Percentiles rank a stretch among this genome's conserved stretches.
Conservation (phyloP, 2,797 vertebrate genomes). For the Atherinosoma microstoma region DNA sequence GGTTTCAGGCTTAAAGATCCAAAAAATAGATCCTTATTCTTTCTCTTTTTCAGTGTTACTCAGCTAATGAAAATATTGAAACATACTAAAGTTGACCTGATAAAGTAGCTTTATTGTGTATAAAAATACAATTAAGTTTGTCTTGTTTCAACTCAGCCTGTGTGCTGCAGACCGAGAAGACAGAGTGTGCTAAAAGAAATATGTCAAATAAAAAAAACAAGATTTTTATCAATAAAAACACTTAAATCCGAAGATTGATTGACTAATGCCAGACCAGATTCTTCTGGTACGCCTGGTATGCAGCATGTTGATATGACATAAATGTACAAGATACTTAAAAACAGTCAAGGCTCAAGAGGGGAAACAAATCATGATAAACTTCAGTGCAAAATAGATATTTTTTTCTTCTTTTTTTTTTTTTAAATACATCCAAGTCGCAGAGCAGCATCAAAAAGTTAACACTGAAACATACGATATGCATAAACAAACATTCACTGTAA, state of each 20-base stretch:
- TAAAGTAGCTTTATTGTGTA: constrained; percentile 79
- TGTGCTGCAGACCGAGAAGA: constrained; percentile 31
- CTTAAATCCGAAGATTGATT: constrained; percentile 14
- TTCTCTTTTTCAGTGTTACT: too few species aligned
- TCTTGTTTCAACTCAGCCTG: constrained; percentile 26
- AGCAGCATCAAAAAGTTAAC: constrained; percentile 71
- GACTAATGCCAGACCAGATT: constrained; percentile 1
- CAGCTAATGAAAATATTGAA: neutral
- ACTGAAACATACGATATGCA: constrained; percentile 65
- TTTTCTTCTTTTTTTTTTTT: constrained; percentile 25
- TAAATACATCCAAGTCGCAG: constrained; percentile 54
- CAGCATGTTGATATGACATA: constrained; percentile 6
- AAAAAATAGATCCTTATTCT: too few species aligned
- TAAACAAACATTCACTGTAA: constrained; percentile 55
- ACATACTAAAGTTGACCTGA: constrained; percentile 2
- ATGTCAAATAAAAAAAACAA: constrained; percentile 3
- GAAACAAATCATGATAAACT: constrained; percentile 38
- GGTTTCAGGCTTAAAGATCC: too few species aligned
- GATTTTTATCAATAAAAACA: constrained; percentile 1
- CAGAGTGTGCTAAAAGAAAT: neutral
- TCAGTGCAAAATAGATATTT: constrained; percentile 73
- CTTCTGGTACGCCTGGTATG: neutral
- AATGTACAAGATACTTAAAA: constrained; percentile 42
- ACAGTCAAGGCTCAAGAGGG: constrained; percentile 38
- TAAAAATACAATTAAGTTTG: constrained; percentile 75